Percentiles rank a stretch among this genome's conserved stretches.
phyloP scores from a whole-genome alignment of 2,888 invertebrate species.

The Reticulitermes lucifugus region DNA sequence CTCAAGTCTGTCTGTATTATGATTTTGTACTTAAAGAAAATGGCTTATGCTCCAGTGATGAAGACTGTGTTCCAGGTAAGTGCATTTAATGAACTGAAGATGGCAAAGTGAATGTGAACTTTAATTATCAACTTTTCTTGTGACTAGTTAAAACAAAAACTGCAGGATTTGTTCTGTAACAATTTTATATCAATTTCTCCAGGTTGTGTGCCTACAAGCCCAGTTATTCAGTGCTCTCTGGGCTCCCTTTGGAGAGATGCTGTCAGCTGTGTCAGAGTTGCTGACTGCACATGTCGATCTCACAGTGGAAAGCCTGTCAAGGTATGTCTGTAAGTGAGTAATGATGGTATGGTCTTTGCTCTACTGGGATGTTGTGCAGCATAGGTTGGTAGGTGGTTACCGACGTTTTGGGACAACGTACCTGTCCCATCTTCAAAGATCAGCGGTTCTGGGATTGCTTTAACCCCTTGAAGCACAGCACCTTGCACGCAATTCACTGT shows the following conservation, averaged over 20 bases:
- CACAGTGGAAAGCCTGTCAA: constrained; percentile 73
- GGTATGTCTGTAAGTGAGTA: constrained; percentile 61
- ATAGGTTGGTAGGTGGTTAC: too few species aligned
- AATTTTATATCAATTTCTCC: constrained; percentile 33
- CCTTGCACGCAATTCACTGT: too few species aligned
- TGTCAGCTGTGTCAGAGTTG: constrained; percentile 76
- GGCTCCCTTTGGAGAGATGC: constrained; percentile 78
- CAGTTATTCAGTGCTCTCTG: constrained; percentile 65
- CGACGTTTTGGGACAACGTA: too few species aligned
- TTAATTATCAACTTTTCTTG: too few species aligned
- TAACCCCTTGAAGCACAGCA: too few species aligned
- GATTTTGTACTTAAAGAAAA: constrained; percentile 60
- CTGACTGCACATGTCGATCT: constrained; percentile 82
- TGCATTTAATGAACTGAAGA: constrained; percentile 42
- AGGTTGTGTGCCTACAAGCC: constrained; percentile 58
- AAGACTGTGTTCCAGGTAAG: constrained; percentile 62
- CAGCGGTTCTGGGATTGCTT: too few species aligned
- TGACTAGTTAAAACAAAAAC: not conserved
- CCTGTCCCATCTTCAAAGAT: too few species aligned
- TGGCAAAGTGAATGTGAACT: constrained; percentile 15
- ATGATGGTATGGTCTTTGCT: too few species aligned
- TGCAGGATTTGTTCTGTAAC: not conserved
- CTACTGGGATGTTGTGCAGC: too few species aligned
- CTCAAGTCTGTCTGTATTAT: constrained; percentile 77
- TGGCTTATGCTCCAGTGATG: constrained; percentile 58